Base-by-base conservation (phyloP, 2,888 invertebrate species). In the Lasioglossum figueresi region DNA sequence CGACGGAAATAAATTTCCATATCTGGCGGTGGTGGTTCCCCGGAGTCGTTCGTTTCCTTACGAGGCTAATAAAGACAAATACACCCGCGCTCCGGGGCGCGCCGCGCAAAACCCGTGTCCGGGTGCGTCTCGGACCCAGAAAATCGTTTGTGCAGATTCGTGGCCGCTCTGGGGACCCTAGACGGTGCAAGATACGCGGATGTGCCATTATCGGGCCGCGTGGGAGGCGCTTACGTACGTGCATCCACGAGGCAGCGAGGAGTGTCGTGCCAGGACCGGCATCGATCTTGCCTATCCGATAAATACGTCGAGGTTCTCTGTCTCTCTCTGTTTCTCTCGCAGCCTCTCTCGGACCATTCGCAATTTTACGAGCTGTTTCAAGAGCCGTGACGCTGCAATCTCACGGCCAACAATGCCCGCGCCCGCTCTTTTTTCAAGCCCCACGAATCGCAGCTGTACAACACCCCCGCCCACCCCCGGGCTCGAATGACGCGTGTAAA, bases 211-310 rank as follows among this genome's bases (percentile, higher is more conserved):
- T 90, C 90, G 82, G 79, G 73, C 68, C 76, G 91, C 90, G 91
- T 91, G 86, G 91, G 91, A 83, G 85, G 89, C 85, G 82, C 82
- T 86, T 87, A 82, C 78, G 71, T 73, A 73, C 78, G 72, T 75
- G 66, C 79, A 71, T 74, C 68, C 70, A 27, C 59, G 59, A 56
- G 45, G 12, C 43, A 68, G 34, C 76, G 80, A 82, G 82, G 84
- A 87, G 86, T 87, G 88, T 90, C 89, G 78, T 87, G 91, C 80
- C 83, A 73, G 78, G 79, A 86, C 86, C 86, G 79, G 90, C 91
- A 92, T 92, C 92, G 91, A 92, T 93, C 91, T 92, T 86, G 88
- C 84, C 91, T 88, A 91, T 91, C 79, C 91, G 87, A 90, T 91
- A 91, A 88, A 90, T 87, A 90, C 91, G 85, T 84, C 84, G 76